Evolutionary conservation across 2,888 invertebrate species (phyloP), one percentile per base, ranked within the genome.

Genomic region (Netelia fuscicornis): DNA sequence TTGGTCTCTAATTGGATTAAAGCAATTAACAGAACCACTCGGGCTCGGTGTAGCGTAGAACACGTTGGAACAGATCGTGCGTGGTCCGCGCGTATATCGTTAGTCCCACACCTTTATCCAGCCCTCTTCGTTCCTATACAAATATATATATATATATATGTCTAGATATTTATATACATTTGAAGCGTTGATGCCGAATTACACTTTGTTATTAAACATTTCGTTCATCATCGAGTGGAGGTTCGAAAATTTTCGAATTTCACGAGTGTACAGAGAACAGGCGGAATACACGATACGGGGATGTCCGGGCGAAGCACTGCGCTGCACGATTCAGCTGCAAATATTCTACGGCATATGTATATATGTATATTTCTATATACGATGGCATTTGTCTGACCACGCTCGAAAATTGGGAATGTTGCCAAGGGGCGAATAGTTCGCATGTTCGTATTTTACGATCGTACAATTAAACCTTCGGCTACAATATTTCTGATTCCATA

Each of bases 1-100:
- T 83, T 85, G 62, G 68, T 37, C 62, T 81, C 87, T 89, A 89
- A 91, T 90, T 89, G 87, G 88, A 91, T 90, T 91, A 87, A 89
- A 88, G 87, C 87, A 88, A 90, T 89, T 90, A 90, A 90, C 87
- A 72, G 78, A 70, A 77, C 37, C 77, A 67, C 79, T 74, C 64
- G 67, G 65, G 75, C 54, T 78, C 60, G 72, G 54, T 71, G 72
- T 81, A 60, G 72, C 77, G 72, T 68, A 67, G 62, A 54, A 67
- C 76, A 60, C 68, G 30, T 44, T 74, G 58, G 76, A 70, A 74
- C 82, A 70, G 30, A 74, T 54, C 52, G 64, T 72, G 44, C 62
- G 48, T 23, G 52, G 68, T 75, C 8, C 44, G 52, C 62, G 17
- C 79, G 71, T 84, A 76, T 56, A 56, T 74, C 75, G 74, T 70